Evolutionary conservation across 2,888 invertebrate species (phyloP).

Genomic region (Sisyra terminalis): DNA sequence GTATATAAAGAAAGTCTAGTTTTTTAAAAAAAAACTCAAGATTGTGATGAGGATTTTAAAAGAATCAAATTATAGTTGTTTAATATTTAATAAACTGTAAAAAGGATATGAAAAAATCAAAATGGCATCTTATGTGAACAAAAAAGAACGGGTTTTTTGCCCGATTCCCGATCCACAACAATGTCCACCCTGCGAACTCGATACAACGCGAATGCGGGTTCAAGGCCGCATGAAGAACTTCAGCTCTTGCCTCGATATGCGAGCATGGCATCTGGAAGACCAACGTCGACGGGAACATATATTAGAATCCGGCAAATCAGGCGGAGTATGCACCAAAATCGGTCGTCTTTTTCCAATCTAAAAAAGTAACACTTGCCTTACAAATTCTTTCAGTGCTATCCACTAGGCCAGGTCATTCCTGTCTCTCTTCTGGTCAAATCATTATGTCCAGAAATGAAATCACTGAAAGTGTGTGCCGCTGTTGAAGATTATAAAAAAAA

Average conservation of each 20-base stretch:
- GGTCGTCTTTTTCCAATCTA: background rate
- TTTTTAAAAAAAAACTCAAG: no score
- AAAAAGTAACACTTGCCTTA: background rate
- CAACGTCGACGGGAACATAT: slow-evolving; percentile 22
- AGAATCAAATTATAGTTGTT: no score
- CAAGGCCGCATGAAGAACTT: slow-evolving; percentile 36
- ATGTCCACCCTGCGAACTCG: background rate
- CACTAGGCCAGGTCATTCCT: background rate
- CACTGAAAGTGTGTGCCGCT: no score
- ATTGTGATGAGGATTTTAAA: no score
- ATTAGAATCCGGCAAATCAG: slow-evolving; percentile 18
- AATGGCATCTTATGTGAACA: slow-evolving; percentile 4
- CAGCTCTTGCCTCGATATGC: slow-evolving; percentile 33
- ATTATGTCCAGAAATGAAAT: no score
- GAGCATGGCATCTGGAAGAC: slow-evolving; percentile 37
- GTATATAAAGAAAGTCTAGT: no score
- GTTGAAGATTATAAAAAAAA: no score
- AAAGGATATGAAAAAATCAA: background rate
- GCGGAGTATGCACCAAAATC: background rate
- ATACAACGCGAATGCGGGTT: slow-evolving; percentile 23
- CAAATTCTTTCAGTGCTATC: background rate
- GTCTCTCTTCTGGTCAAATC: background rate
- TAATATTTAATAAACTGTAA: no score
- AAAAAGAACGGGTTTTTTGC: slow-evolving; percentile 1
- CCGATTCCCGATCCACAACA: background rate